Percentiles rank a stretch among this genome's conserved stretches.
Conservation (phyloP, 2,113 vertebrate species). For the Neogale vison region DNA sequence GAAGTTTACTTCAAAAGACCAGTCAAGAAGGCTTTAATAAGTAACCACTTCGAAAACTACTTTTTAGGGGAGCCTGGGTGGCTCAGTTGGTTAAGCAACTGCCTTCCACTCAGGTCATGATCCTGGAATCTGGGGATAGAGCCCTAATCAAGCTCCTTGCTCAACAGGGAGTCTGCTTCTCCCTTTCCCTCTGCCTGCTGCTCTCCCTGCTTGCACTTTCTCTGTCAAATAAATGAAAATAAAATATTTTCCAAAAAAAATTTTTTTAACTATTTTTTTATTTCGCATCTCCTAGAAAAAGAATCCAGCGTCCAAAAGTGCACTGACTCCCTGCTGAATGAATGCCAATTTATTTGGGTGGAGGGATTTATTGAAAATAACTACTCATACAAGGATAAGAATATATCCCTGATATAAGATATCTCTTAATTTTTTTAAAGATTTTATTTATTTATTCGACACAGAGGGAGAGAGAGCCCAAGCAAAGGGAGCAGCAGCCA, state of each 20-base stretch:
- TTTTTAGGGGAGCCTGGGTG: too few relatives aligned
- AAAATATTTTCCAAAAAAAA: too few relatives aligned
- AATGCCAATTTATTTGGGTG: not conserved
- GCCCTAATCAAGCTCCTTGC: too few relatives aligned
- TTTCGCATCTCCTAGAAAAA: slow-evolving; percentile 31
- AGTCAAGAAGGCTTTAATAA: not conserved
- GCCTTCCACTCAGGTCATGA: too few relatives aligned
- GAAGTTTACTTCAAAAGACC: not conserved
- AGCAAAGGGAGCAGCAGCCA: not conserved
- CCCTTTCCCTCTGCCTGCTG: too few relatives aligned
- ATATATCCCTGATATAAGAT: not conserved
- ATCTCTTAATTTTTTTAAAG: not conserved
- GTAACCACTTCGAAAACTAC: not conserved
- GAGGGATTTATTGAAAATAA: not conserved
- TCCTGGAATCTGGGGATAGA: too few relatives aligned
- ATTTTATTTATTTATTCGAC: not conserved
- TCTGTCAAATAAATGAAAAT: too few relatives aligned
- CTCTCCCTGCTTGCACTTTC: too few relatives aligned
- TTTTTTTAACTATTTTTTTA: not conserved
- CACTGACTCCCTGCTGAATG: slow-evolving; percentile 21
- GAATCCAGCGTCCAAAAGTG: not conserved
- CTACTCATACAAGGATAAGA: not conserved
- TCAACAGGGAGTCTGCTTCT: too few relatives aligned
- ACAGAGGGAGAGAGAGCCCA: not conserved
- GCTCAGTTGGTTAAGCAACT: too few relatives aligned